Evolutionary conservation across 2,888 invertebrate genomes (phyloP).

Genomic region (Cheilosia soror): DNA sequence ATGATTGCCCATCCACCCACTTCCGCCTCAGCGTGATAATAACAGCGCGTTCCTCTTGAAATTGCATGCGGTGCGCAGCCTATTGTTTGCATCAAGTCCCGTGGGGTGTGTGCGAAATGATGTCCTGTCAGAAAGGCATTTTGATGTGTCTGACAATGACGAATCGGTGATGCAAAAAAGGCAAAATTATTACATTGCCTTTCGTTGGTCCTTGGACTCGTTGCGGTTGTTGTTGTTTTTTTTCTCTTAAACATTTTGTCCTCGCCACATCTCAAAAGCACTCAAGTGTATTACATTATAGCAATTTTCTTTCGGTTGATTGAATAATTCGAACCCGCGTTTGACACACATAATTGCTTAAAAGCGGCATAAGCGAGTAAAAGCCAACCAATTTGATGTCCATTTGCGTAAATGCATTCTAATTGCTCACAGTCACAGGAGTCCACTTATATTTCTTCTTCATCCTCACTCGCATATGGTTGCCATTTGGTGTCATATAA

Average conservation of each 20-base stretch:
- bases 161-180: conserved; percentile 79
- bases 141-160: conserved; percentile 83
- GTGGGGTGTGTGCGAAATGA: conserved; percentile 36
- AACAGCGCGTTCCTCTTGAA: conserved; percentile 34
- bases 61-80: conserved; percentile 48
- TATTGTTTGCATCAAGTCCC: conserved; percentile 42
- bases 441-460: conserved; percentile 20
- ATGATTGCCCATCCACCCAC: conserved; percentile 67
- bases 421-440: conserved; percentile 49
- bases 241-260: conserved; percentile 28
- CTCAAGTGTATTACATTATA: conserved; percentile 61
- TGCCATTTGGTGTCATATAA: conserved; percentile 33
- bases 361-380: conserved; percentile 5
- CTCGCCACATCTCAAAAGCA: conserved; percentile 52
- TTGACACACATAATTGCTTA: conserved; percentile 55
- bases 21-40: conserved; percentile 57
- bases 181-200: conserved; percentile 19
- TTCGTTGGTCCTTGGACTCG: conserved; percentile 17
- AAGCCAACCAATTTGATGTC: conserved; percentile 64
- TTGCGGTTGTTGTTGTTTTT: conserved; percentile 26
- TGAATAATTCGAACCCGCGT: conserved; percentile 39
- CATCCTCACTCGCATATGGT: conserved; percentile 36
- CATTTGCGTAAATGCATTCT: conserved; percentile 69
- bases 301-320: conserved; percentile 65
- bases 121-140: conserved; percentile 72